These are phyloP conservation scores for Megalops atlanticus DNA, from an alignment of 2,113 vertebrate genomes.

Conservation along the genomic window DNA sequence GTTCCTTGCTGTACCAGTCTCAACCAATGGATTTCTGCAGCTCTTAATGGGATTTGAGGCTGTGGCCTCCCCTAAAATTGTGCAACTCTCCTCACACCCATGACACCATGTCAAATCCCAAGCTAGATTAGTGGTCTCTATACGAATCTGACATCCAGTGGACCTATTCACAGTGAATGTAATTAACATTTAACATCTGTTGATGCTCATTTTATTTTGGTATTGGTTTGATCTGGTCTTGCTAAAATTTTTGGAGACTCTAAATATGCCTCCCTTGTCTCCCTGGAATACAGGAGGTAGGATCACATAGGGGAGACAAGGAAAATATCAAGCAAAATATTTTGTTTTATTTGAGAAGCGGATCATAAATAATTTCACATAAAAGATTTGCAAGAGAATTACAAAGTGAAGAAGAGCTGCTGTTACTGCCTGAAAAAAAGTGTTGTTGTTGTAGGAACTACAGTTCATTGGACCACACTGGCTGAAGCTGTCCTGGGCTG, in stretches of 20 bases:
- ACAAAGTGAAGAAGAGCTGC: constrained; percentile 76
- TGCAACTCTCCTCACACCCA: too few relatives aligned
- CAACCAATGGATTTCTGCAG: too few relatives aligned
- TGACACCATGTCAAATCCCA: too few relatives aligned
- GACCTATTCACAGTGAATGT: too few relatives aligned
- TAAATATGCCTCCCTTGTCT: background rate
- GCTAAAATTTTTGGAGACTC: background rate
- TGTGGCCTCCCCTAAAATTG: too few relatives aligned
- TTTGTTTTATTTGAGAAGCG: constrained; percentile 91
- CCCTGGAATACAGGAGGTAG: background rate
- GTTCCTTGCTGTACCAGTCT: too few relatives aligned
- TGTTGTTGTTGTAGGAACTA: constrained; percentile 22
- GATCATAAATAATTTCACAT: constrained; percentile 96
- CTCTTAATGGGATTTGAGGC: too few relatives aligned
- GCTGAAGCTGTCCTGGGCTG: background rate
- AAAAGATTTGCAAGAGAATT: constrained; percentile 85
- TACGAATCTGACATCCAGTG: too few relatives aligned
- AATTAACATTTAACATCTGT: too few relatives aligned
- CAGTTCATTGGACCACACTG: constrained; percentile 48
- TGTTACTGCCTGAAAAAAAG: constrained; percentile 50
- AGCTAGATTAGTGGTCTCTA: too few relatives aligned
- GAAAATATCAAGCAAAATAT: constrained; percentile 69
- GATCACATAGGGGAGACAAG: background rate
- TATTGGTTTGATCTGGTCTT: too few relatives aligned
- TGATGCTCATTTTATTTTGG: too few relatives aligned